Conservation (phyloP, 1,140 invertebrate genomes). For the Calliphora vicina region DNA sequence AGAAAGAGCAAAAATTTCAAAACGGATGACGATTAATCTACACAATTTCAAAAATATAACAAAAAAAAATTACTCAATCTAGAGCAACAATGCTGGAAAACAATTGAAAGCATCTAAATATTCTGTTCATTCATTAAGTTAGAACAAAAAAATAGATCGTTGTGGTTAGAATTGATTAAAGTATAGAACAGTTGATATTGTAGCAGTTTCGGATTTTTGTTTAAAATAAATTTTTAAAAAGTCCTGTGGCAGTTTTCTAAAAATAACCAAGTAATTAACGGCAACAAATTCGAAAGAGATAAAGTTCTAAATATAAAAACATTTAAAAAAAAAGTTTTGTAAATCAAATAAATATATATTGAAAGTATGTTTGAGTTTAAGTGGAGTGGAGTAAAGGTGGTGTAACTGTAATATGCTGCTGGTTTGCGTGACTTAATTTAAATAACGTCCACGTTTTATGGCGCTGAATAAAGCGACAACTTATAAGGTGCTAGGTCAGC, state of each 20-base stretch:
- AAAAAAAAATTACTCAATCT: background rate
- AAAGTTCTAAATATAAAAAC: background rate
- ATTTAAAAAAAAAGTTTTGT: no score
- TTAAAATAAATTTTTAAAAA: no score
- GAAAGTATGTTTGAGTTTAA: background rate
- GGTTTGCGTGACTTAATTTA: constrained; percentile 61
- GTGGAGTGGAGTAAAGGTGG: background rate
- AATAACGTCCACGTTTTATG: constrained; percentile 45
- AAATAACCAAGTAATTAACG: background rate
- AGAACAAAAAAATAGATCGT: background rate
- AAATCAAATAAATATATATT: no score
- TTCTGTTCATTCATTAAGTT: background rate
- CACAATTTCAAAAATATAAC: no score
- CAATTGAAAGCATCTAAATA: background rate
- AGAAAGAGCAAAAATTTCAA: no score
- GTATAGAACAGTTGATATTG: background rate
- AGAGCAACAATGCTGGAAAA: background rate
- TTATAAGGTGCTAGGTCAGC: constrained; percentile 16
- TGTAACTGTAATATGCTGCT: background rate
- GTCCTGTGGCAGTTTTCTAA: background rate
- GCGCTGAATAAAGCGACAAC: background rate
- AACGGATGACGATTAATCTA: no score
- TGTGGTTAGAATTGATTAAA: background rate
- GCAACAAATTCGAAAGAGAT: no score
- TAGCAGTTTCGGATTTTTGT: background rate